Conservation (phyloP, 2,888 invertebrate genomes). For the Cactoblastis cactorum region DNA sequence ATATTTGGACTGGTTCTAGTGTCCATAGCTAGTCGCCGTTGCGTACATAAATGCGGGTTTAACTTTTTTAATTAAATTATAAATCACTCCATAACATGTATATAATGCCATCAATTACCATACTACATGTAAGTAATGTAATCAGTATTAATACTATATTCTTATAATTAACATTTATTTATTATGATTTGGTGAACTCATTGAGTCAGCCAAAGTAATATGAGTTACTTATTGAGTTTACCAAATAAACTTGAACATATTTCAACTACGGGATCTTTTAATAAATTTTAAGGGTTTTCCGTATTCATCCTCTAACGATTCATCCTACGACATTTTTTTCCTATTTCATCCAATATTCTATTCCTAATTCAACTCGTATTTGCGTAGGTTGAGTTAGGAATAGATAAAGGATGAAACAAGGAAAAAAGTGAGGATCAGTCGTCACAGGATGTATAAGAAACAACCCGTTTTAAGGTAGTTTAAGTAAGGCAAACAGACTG, state of each 20-base stretch:
- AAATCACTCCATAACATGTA: slow-evolving; percentile 61
- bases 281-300: slow-evolving; percentile 35
- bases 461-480: slow-evolving; percentile 47
- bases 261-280: slow-evolving; percentile 45
- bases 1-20: background rate
- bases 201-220: background rate
- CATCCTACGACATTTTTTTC: too few species aligned
- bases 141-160: slow-evolving; percentile 75
- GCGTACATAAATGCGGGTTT: slow-evolving; percentile 58
- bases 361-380: too few species aligned
- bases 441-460: too few species aligned
- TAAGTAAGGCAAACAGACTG: slow-evolving; percentile 57
- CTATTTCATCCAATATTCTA: too few species aligned
- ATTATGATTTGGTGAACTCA: slow-evolving; percentile 35
- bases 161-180: slow-evolving; percentile 56
- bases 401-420: too few species aligned
- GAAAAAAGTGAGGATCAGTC: too few species aligned
- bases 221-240: slow-evolving; percentile 26
- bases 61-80: slow-evolving; percentile 60
- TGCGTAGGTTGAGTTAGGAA: too few species aligned
- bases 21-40: background rate
- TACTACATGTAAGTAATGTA: slow-evolving; percentile 59
- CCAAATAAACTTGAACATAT: slow-evolving; percentile 28
- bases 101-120: slow-evolving; percentile 70
- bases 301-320: too few species aligned